Evolutionary conservation across 2,888 invertebrate species (phyloP).

Genomic region (Sepiola atlantica): DNA sequence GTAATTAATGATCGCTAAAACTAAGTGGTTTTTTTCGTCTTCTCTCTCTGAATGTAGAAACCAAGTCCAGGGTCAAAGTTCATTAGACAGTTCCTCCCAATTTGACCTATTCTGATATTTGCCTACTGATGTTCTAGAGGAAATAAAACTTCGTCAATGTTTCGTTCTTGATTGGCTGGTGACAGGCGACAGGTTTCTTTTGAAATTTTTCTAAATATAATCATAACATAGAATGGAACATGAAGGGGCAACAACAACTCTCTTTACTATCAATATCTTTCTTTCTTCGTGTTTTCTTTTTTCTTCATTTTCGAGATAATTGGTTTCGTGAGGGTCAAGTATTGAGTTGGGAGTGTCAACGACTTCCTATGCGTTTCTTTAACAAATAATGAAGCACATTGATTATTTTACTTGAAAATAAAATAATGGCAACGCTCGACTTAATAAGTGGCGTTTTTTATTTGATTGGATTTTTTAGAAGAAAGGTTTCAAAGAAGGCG

Average conservation of each 20-base stretch:
- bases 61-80: neutral
- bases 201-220: neutral
- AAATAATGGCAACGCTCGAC: neutral
- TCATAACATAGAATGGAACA: neutral
- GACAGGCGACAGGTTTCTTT: neutral
- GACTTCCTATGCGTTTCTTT: neutral
- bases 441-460: neutral
- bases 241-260: neutral
- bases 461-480: neutral
- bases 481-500: neutral
- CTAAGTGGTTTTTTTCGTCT: neutral
- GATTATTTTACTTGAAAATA: neutral
- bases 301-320: neutral
- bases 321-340: neutral
- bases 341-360: neutral
- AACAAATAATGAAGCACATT: conserved; percentile 18
- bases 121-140: neutral
- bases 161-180: neutral
- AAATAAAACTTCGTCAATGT: neutral
- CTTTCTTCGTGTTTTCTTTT: neutral
- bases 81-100: neutral
- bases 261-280: neutral
- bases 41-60: neutral
- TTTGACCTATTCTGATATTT: neutral
- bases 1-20: neutral